Evolutionary conservation across 1,140 invertebrate genomes (phyloP).

Genomic region (Ctenoplectra terminalis): DNA sequence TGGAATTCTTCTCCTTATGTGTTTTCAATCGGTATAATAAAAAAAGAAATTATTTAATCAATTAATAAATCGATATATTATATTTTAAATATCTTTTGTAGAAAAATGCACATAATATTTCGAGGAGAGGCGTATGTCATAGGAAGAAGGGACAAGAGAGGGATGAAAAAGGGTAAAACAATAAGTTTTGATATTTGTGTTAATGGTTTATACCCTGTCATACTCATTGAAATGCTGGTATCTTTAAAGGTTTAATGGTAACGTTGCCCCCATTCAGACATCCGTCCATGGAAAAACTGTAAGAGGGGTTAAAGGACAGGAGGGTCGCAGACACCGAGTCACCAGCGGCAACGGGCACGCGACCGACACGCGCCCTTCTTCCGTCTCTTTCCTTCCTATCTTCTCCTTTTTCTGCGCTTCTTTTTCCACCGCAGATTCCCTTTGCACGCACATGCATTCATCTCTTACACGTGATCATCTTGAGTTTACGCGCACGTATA

Average conservation of each 20-base stretch:
- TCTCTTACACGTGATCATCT: slow-evolving; percentile 46
- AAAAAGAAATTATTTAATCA: neutral
- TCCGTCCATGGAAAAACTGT: slow-evolving; percentile 57
- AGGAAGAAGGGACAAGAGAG: neutral
- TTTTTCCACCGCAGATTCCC: slow-evolving; percentile 64
- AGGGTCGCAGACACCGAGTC: slow-evolving; percentile 74
- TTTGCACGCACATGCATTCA: slow-evolving; percentile 50
- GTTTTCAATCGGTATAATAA: neutral
- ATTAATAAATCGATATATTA: neutral
- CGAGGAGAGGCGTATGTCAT: neutral
- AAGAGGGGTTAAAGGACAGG: slow-evolving; percentile 59
- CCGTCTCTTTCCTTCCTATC: slow-evolving; percentile 61
- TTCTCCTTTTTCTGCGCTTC: slow-evolving; percentile 50
- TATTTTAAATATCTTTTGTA: neutral
- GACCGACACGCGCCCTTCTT: slow-evolving; percentile 76
- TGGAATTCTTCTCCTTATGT: slow-evolving; percentile 3
- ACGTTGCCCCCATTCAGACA: slow-evolving; percentile 6
- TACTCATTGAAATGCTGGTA: neutral
- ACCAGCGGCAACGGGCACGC: slow-evolving; percentile 75
- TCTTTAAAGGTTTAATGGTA: neutral
- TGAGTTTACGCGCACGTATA: slow-evolving; percentile 4
- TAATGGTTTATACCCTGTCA: neutral
- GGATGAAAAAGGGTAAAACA: neutral
- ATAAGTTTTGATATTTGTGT: neutral
- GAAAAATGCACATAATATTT: neutral